Evolutionary conservation across 2,113 vertebrate genomes (phyloP), one percentile per base, ranked within the genome.

Genomic region (Daubentonia madagascariensis): DNA sequence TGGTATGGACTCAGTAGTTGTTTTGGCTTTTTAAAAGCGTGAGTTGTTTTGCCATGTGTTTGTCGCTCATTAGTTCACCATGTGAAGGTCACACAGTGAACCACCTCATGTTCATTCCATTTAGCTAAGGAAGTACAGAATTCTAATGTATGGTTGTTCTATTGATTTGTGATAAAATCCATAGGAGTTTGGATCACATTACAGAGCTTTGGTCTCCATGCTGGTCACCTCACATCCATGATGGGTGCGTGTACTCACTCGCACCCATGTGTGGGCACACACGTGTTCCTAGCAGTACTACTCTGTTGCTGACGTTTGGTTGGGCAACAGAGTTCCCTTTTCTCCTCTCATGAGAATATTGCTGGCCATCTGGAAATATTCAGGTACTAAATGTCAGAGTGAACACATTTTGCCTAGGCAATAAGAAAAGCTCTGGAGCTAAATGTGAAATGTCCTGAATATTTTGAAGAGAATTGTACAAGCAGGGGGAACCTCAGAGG

Each of bases 161-260:
- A 0, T 85, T 91, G 72, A 81, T 61, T 95, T n/a, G 12, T 20
- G 16, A 16, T 59, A 40, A 78, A 94, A 23, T 54, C n/a, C 63
- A 14, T 5, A 70, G 52, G 30, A 65, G 57, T 50, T 76, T 37
- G n/a, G 6, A 37, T 68, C 16, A 8, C 2, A 2, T 83, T 40
- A 37, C 1, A 22, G 80, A 70, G 32, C 5, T 50, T 7, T 48
- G 78, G 18, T 57, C 57, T 72, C 57, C 52, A 11, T 22, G 20
- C 40, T 70, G 2, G 16, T 48, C 22, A 16, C 23, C 32, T 37
- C 22, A 8, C 14, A 1, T 40, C 8, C 35, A 1, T 25, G 3
- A 0, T 63, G 10, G 68, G 8, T 25, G 0, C 14, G 9, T 9
- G 1, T 0, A 2, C 5, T 8, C 3, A 17, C 32, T 16, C 20